Base-by-base conservation (phyloP, 2,113 vertebrate species). In the Lepus americanus region DNA sequence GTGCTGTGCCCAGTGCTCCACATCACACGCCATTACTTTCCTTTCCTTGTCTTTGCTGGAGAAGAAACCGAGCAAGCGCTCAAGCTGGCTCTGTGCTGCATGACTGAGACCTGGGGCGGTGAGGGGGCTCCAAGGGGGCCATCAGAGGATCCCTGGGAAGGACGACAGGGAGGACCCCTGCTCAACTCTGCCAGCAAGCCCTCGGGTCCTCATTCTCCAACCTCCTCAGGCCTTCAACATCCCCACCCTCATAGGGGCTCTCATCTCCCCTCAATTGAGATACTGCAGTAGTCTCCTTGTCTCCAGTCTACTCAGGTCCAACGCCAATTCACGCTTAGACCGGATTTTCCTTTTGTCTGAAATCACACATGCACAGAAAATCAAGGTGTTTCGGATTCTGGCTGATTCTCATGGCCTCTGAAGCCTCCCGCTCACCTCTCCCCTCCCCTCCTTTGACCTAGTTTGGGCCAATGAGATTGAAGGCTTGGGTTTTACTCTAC, bases 161-260 rank as follows among this genome's bases (percentile, higher is more conserved):
- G 49, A 11, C 1, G 0, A 0, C 0, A 6, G 70, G 7, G 49
- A 36, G 33, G 20, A 49, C 5, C 9, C 9, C 64, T 33, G 61
- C 14, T 44, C 19, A 63, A 63, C 31, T 12, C 49, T 31, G 55
- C 22, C 8, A 49, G 20, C 3, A 11, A 36, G 9, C 9, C 33
- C 1, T 19, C 6, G 23, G 73, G 5, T 1, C 25, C 49, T 29
- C 23, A 2, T 16, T 27, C 11, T 55, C 79, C 12, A 39, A 6
- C 11, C 23, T 64, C 22, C 23, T 23, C 6, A 17, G 0, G 0
- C 19, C 33, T 77, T 67, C 61, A 22, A 19, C 33, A 12, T 13
- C 0, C 5, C 44, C 0, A 27, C 19, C 64, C 29, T n/a, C 9
- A 0, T 14, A 6, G 16, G 36, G 31, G 3, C 12, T 86, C 61